Evolutionary conservation across 2,888 invertebrate species (phyloP).

Genomic region (Stenodera caucasica): DNA sequence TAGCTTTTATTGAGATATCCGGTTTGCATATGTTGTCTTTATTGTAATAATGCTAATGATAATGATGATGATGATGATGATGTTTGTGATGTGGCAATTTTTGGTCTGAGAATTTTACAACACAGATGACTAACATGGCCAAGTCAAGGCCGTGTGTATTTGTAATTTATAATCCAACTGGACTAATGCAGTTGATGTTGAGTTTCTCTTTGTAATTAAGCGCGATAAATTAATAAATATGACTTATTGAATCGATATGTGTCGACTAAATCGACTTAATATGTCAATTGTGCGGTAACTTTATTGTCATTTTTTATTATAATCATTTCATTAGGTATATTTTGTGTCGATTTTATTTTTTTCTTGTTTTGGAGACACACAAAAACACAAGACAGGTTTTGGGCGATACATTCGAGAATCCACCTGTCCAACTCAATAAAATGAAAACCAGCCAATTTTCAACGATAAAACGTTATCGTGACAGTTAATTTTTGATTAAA

Average conservation of each 20-base stretch:
- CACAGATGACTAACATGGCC: slow-evolving; percentile 39
- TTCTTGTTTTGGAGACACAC: no score
- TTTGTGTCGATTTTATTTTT: no score
- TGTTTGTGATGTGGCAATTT: neutral
- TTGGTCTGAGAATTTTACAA: slow-evolving; percentile 26
- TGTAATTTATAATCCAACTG: slow-evolving; percentile 39
- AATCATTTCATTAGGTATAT: neutral
- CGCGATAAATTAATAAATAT: slow-evolving; percentile 32
- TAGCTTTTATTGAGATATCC: neutral
- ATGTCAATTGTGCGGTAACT: slow-evolving; percentile 31
- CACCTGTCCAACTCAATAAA: neutral
- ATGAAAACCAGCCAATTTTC: neutral
- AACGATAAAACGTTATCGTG: neutral
- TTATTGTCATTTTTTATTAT: slow-evolving; percentile 21
- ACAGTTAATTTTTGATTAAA: neutral
- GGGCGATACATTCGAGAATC: neutral
- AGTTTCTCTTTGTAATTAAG: slow-evolving; percentile 14
- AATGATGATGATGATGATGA: neutral
- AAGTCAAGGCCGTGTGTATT: slow-evolving; percentile 38
- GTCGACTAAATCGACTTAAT: slow-evolving; percentile 39
- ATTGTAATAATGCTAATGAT: neutral
- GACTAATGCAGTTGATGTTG: slow-evolving; percentile 32
- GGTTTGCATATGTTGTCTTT: neutral
- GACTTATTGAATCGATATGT: slow-evolving; percentile 37
- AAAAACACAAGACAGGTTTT: neutral